phyloP scores from a whole-genome alignment of 37 sponge, comb jelly and placozoan species.

The Eunapius fragilis region DNA sequence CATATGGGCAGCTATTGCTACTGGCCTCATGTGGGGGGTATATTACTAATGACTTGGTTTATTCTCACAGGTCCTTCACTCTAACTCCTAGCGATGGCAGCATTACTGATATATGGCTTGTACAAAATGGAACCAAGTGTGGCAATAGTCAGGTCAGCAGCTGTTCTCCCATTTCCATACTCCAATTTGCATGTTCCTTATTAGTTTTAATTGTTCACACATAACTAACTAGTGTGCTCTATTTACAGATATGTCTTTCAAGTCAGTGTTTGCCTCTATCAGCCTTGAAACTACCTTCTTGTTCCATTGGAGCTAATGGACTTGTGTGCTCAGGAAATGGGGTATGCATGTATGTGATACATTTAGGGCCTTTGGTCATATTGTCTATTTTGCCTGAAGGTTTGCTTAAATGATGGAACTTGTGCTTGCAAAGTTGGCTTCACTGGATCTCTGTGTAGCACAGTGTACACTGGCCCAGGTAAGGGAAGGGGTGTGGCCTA shows the following conservation, averaged over 20 bases:
- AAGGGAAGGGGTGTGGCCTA: neutral
- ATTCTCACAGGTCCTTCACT: neutral
- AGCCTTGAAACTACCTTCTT: neutral
- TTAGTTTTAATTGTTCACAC: neutral
- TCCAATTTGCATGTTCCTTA: too few species aligned
- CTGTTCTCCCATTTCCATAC: too few species aligned
- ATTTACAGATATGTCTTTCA: neutral
- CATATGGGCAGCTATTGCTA: too few species aligned
- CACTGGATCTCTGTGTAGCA: constrained; percentile 43
- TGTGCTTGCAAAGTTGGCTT: constrained; percentile 71
- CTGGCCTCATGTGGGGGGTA: too few species aligned
- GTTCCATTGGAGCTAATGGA: constrained; percentile 48
- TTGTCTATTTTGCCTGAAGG: constrained; percentile 5
- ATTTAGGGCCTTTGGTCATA: neutral
- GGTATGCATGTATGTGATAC: constrained; percentile 19
- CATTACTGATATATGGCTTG: constrained; percentile 20
- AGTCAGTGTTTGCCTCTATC: neutral
- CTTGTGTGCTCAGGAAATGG: constrained; percentile 69
- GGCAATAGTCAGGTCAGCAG: neutral
- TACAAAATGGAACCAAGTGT: constrained; percentile 38
- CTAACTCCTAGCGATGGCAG: neutral
- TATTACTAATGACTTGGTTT: too few species aligned
- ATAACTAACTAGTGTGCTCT: neutral
- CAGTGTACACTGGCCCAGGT: constrained; percentile 1
- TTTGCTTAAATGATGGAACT: constrained; percentile 38